Percentiles rank a stretch among this genome's conserved stretches.
Conservation (phyloP, 1,140 invertebrate genomes). For the Drosophila neocordata region DNA sequence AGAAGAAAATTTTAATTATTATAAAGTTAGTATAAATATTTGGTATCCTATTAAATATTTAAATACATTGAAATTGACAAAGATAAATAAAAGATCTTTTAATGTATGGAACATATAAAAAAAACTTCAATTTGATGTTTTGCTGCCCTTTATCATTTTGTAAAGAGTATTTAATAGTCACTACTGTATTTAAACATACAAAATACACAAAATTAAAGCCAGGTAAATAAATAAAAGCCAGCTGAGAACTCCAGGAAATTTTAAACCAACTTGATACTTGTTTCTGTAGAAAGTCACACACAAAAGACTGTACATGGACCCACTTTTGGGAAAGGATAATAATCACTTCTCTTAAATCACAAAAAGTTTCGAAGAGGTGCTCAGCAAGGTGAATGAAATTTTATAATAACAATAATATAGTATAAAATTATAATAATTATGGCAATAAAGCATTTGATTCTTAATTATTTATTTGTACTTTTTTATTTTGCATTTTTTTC, state of each 20-base stretch:
- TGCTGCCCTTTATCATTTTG: no score
- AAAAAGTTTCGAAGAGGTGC: background rate
- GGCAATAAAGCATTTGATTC: slow-evolving; percentile 53
- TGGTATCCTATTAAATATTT: no score
- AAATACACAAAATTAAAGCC: background rate
- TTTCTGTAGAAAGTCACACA: background rate
- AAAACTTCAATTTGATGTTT: no score
- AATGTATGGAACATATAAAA: no score
- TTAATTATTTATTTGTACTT: slow-evolving; percentile 29
- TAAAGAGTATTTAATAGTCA: background rate
- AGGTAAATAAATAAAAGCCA: background rate
- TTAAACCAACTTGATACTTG: background rate
- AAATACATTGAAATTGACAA: no score
- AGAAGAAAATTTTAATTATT: no score
- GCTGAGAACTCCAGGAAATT: background rate
- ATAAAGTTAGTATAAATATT: no score
- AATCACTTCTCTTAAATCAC: no score
- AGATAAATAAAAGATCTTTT: no score
- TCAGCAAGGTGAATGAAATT: slow-evolving; percentile 5
- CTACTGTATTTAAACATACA: background rate
- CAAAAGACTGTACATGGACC: background rate
- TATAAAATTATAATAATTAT: slow-evolving; percentile 58
- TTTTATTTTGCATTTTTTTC: slow-evolving; percentile 39
- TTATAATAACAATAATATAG: slow-evolving; percentile 8
- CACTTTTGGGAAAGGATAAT: background rate